phyloP scores from a whole-genome alignment of 2,888 invertebrate species.

The Eupithecia tripunctaria region DNA sequence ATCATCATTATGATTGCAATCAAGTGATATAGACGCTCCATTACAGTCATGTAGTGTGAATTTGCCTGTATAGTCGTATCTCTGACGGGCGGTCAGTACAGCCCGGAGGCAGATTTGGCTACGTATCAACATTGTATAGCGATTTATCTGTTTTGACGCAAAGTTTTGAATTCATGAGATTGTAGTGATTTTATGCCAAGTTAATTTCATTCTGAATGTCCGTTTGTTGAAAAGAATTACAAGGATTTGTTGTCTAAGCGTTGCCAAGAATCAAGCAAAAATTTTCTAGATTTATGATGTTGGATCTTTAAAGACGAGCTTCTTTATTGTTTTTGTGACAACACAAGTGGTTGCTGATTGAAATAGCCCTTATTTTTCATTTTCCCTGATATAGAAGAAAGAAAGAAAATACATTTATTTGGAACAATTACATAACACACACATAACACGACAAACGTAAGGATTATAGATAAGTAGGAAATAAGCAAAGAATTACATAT shows the following conservation, averaged over 20 bases:
- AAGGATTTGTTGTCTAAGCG: neutral
- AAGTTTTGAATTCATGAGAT: neutral
- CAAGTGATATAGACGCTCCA: neutral
- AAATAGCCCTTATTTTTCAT: neutral
- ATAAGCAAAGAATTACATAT: too few species aligned
- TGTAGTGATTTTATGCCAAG: neutral
- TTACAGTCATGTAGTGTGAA: neutral
- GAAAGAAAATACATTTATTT: too few species aligned
- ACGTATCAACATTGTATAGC: slow-evolving; percentile 14
- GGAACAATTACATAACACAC: too few species aligned
- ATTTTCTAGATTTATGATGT: neutral
- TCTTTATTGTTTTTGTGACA: neutral
- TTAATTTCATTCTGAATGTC: neutral
- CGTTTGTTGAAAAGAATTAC: neutral
- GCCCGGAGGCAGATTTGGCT: slow-evolving; percentile 22
- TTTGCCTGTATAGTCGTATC: neutral
- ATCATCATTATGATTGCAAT: neutral
- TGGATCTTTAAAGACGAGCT: neutral
- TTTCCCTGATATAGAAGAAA: neutral
- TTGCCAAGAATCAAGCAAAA: neutral
- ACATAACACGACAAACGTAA: too few species aligned
- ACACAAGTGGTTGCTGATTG: neutral
- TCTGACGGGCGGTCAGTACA: slow-evolving; percentile 14
- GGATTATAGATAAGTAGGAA: too few species aligned
- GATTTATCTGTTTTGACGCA: slow-evolving; percentile 2